Evolutionary conservation across 2,797 vertebrate genomes (phyloP).

Genomic region (Psittacula echo): DNA sequence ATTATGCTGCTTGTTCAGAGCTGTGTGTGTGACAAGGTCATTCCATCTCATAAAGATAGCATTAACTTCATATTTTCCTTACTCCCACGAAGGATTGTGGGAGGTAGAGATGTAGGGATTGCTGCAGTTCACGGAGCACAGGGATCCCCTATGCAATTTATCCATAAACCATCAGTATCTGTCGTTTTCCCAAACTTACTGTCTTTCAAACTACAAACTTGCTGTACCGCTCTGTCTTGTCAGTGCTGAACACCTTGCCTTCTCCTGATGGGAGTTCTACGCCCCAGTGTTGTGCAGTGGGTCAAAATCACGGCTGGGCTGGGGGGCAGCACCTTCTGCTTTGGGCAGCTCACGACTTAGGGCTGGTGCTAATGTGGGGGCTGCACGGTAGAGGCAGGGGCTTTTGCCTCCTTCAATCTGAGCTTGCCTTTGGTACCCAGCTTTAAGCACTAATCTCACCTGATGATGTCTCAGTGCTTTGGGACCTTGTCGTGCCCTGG

Average conservation of each 20-base stretch:
- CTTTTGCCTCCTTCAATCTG: not conserved
- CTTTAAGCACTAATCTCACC: too few species aligned
- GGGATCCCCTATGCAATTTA: not conserved
- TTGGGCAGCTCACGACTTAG: not conserved
- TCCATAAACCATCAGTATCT: not conserved
- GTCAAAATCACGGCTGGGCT: not conserved
- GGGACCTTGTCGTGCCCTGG: not conserved
- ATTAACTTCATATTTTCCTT: not conserved
- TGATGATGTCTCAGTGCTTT: not conserved
- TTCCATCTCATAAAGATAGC: not conserved
- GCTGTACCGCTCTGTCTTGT: too few species aligned
- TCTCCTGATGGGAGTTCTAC: not conserved
- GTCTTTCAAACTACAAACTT: not conserved
- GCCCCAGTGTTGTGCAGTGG: not conserved
- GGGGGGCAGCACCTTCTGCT: not conserved
- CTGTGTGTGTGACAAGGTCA: not conserved
- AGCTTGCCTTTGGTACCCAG: not conserved
- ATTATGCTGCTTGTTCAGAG: not conserved
- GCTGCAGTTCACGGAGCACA: not conserved
- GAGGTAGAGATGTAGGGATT: not conserved
- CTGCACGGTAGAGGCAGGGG: fast-evolving
- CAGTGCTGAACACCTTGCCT: not conserved
- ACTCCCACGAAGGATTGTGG: not conserved
- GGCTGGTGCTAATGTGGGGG: not conserved
- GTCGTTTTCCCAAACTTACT: not conserved